Evolutionary conservation across 2,113 vertebrate species (phyloP), one percentile per base, ranked within the genome.

Genomic region (Cariama cristata): DNA sequence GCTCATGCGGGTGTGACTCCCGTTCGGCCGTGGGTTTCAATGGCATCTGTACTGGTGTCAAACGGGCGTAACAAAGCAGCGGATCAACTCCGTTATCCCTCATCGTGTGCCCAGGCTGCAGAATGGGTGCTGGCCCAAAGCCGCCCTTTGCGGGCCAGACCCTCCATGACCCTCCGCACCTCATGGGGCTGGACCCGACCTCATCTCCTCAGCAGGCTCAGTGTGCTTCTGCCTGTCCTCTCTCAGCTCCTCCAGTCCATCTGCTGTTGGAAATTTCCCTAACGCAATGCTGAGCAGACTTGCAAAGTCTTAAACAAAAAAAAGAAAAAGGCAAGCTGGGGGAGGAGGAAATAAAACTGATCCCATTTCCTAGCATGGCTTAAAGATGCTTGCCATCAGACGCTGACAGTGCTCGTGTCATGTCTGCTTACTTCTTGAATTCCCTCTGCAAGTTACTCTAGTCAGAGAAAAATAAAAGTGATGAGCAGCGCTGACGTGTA

Each of bases 61-160:
- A n/a, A 44, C 4, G 40, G 33, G 28, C 0, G 0, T 19, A 55
- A 76, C 30, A 63, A 50, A 47, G 33, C 2, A 2, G 32, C 59
- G 68, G 14, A 42, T 47, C 18, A 35, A 2, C 35, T 64, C 30
- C 2, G 1, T 28, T 23, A 16, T 6, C 76, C 9, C 58, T 80
- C n/a, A 12, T 12, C 0, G 0, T 35, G 6, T 22, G 30, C 44
- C 68, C 0, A 0, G 35, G 53, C 10, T 30, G 27, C 38, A 49
- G 35, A 56, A 40, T 1, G 0, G 14, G 5, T n/a, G 64, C 79
- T 75, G 52, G 49, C 52, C 21, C 56, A 67, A 73, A 86, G n/a
- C 32, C 1, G 0, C 35, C 28, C 44, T 27, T 79, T 27, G 11
- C 2, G 0, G 49, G 33, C 19, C 53, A 75, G 18, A 64, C 12